Base-by-base conservation (phyloP, 92 coral and sea anemone species). In the Parazoanthus atlanticus region DNA sequence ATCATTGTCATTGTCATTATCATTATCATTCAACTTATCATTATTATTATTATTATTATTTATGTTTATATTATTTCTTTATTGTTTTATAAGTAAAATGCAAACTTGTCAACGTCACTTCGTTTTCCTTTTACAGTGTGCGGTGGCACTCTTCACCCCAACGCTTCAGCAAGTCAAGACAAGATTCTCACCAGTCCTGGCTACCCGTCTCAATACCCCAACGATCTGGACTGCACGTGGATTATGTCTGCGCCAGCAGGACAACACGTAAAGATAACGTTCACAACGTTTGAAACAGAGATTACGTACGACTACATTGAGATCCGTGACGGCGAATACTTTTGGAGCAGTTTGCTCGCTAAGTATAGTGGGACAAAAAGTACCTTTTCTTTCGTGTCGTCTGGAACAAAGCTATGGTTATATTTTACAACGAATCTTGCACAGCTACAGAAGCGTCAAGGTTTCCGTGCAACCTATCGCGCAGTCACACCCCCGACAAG, bases 171-270 rank as follows among this genome's bases (percentile, higher is more conserved):
- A 66, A 66, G 26, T 8, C 28, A 23, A n/a, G 28, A 9, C 76
- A 71, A 16, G 19, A 26, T 30, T 13, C 76, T 89, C 32, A 36
- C 61, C 41, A 89, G 91, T 82, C 91, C 91, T 34, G 69, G 69
- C 43, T 89, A 69, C 88, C 76, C 76, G 23, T 86, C 87, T 17
- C 83, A 81, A 30, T 89, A 89, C 64, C 88, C 76, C 19, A 76
- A 31, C 30, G 76, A 89, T 64, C 71, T 36, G 79, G 91, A 89
- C 52, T 89, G 89, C 64, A 75, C 56, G 49, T 89, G 91, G 91
- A 87, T 84, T 21, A 89, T 89, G 40, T 58, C 74, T 6, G 41
- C 81, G 49, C 81, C 47, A 17, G 82, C 89, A 3, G 80, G 73
- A 0, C 52, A 58, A 40, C 40, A 64, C 31, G 72, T 89, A 9